Conservation (phyloP, 2,113 vertebrate genomes). For the Coregonus clupeaformis region DNA sequence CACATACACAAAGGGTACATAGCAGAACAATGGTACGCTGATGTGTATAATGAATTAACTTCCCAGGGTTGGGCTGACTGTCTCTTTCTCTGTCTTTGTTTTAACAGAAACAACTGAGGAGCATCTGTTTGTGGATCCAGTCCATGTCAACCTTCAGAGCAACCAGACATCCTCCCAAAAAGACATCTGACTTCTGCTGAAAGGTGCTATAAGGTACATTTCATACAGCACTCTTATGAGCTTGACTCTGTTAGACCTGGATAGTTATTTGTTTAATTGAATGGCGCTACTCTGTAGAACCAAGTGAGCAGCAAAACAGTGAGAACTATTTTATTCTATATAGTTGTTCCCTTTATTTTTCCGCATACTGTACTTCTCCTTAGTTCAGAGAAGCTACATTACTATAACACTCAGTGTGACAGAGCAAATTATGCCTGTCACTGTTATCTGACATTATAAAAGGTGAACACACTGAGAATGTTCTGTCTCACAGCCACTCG, state of each 20-base stretch:
- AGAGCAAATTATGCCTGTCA: constrained; percentile 3
- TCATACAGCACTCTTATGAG: no score
- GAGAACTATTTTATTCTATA: no score
- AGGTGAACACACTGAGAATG: constrained; percentile 34
- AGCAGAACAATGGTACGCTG: background rate
- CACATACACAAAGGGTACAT: no score
- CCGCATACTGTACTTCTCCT: no score
- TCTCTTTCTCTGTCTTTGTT: constrained; percentile 21
- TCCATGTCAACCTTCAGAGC: constrained; percentile 39
- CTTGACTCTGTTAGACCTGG: no score
- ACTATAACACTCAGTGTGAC: background rate
- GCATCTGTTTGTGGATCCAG: constrained; percentile 37
- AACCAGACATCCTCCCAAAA: constrained; percentile 33
- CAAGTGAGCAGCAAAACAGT: no score
- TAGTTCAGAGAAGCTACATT: no score
- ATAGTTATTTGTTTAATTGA: no score
- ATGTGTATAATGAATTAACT: background rate
- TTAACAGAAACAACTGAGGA: constrained; percentile 53
- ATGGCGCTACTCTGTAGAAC: no score
- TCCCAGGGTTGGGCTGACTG: background rate
- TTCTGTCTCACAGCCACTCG: background rate
- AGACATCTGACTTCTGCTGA: constrained; percentile 47
- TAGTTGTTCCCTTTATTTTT: no score
- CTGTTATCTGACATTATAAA: constrained; percentile 27
- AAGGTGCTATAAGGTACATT: constrained; percentile 24